Base-by-base conservation (phyloP, 2,797 vertebrate species). In the Dermochelys coriacea region DNA sequence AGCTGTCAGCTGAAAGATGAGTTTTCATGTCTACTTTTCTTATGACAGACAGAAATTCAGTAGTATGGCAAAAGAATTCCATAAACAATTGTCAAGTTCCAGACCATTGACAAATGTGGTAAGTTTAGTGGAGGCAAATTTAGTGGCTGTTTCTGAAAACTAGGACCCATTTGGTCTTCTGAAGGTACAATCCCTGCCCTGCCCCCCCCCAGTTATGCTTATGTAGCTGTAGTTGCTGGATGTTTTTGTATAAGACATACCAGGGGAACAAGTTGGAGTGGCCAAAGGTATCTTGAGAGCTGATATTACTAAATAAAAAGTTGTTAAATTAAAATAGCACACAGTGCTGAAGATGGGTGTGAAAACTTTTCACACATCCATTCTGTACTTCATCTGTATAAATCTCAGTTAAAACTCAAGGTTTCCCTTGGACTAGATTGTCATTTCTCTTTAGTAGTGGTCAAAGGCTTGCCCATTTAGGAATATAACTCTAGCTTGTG, bases 1-100 rank as follows among this genome's bases (percentile, higher is more conserved):
- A 79, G 81, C 85, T 94, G 2, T 94, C 84, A 87, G 27, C 54
- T 90, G 57, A 59, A 80, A 90, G 59, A 29, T 88, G 82, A 93
- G 92, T 93, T 81, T 88, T 41, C 68, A 90, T 54, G 80, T 80
- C 81, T 68, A 3, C 2, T 12, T 90, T 95, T 89, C 90, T 85
- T 55, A 54, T 88, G 71, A 71, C 86, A 88, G 34, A 85, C 41
- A 91, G 47, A 71, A 82, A 87, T 55, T 5, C 85, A 86, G 8
- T 45, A 52, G 4, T 16, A 21, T 55, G n/a, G 71, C 61, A 88
- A 92, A 95, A 41, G 55, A 93, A 14, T 59, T 88, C 85, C 0
- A 2, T 80, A 59, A 92, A 91, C 59, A 91, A 68, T 68, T 91
- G 85, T 54, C 61, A 37, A 34, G 78, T 75, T 91, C 49, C 50